These are phyloP conservation scores for Temnopleurus reevesii DNA, from an alignment of 53 echinoderm and acorn worm species.

Conservation along the genomic window DNA sequence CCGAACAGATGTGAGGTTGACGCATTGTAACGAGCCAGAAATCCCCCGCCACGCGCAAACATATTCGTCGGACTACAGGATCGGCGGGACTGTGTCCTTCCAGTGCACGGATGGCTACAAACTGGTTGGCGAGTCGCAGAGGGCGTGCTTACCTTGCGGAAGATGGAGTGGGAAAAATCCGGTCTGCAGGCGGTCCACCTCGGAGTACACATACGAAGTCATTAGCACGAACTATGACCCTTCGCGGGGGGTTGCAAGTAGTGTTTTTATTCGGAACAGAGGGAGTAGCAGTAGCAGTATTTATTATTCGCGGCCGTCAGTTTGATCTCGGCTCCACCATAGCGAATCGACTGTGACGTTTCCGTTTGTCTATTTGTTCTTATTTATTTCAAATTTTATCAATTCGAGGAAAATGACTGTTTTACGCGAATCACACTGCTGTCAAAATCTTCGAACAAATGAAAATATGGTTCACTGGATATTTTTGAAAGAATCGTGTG, in stretches of 20 bases:
- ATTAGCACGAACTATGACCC: constrained; percentile 55
- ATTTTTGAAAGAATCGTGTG: no score
- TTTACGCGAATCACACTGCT: background rate
- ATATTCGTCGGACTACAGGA: constrained; percentile 47
- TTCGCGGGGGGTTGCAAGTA: constrained; percentile 49
- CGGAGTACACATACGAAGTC: constrained; percentile 40
- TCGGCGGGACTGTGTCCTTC: constrained; percentile 48
- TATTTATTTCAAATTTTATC: constrained; percentile 42
- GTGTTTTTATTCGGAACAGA: constrained; percentile 45
- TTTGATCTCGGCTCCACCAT: background rate
- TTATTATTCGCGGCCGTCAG: constrained; percentile 38
- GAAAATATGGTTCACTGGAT: no score
- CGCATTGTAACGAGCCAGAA: constrained; percentile 39
- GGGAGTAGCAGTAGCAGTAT: constrained; percentile 60
- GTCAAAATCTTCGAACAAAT: background rate
- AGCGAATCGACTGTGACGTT: background rate
- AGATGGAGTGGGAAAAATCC: constrained; percentile 44
- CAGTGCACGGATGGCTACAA: constrained; percentile 37
- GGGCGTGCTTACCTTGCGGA: constrained; percentile 57
- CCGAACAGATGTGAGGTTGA: constrained; percentile 27
- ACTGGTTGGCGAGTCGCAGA: constrained; percentile 40
- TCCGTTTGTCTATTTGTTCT: background rate
- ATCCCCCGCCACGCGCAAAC: constrained; percentile 18
- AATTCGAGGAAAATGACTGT: background rate
- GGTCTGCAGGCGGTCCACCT: constrained; percentile 13